These are phyloP conservation scores for Coelopa frigida DNA, from an alignment of 1,140 invertebrate species.

Conservation along the genomic window DNA sequence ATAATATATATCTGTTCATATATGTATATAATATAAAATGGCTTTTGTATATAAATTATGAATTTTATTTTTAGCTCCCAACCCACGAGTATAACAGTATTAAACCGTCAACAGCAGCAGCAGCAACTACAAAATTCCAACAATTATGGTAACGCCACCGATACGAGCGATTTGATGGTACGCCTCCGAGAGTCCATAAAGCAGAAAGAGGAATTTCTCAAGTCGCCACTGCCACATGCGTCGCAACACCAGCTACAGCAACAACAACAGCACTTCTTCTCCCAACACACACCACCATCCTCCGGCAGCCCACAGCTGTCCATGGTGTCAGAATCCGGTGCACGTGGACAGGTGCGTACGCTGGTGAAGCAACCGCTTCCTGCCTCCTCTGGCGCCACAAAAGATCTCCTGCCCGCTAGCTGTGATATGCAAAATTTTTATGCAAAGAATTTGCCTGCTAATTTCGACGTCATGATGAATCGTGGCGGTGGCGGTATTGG, in stretches of 20 bases:
- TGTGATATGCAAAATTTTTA: slow-evolving; percentile 16
- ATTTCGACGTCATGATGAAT: slow-evolving; percentile 1
- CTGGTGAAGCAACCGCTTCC: slow-evolving; percentile 14
- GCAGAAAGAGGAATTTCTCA: slow-evolving; percentile 80
- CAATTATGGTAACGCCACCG: slow-evolving; percentile 16
- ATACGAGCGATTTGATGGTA: slow-evolving; percentile 41
- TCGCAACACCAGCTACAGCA: slow-evolving; percentile 15
- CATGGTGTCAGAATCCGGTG: slow-evolving; percentile 18
- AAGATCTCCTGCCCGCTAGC: slow-evolving; percentile 14
- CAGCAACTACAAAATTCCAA: slow-evolving; percentile 17
- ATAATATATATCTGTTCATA: slow-evolving; percentile 4
- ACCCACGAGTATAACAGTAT: slow-evolving; percentile 42
- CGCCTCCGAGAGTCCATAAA: slow-evolving; percentile 68
- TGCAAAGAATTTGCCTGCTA: too few species aligned
- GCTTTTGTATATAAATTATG: slow-evolving; percentile 5
- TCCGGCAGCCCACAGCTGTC: slow-evolving; percentile 18
- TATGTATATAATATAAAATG: background rate
- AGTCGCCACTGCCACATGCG: slow-evolving; percentile 53
- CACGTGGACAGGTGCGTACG: slow-evolving; percentile 14
- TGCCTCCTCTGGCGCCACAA: slow-evolving; percentile 13
- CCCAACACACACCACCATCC: slow-evolving; percentile 16
- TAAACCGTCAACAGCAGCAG: slow-evolving; percentile 26
- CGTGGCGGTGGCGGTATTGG: slow-evolving; percentile 17
- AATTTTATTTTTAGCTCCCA: slow-evolving; percentile 37
- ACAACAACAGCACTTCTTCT: slow-evolving; percentile 18